Base-by-base conservation (phyloP, 2,797 vertebrate species). In the Dendrocincla tyrannina region DNA sequence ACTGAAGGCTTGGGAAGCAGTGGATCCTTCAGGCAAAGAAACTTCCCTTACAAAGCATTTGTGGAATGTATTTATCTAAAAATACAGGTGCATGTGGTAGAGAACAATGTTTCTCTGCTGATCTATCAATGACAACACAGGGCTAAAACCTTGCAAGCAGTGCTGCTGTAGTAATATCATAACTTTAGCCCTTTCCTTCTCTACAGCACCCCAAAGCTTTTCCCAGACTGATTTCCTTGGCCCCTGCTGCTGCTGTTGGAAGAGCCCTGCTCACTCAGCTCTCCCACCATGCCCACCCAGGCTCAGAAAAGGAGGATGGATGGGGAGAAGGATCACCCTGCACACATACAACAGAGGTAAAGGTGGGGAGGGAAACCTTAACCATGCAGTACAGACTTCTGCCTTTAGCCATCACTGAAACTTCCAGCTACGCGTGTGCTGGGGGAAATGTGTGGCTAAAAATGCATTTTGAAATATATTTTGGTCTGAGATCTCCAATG, bases 1-100 rank as follows among this genome's bases (percentile, higher is more conserved):
- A 16, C 88, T 20, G 63, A 56, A 67, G 33, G 63, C 75, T 73
- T 47, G 83, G 79, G 74, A 73, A 91, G 63, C 66, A 77, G 50
- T 44, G 81, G 75, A 85, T 73, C 62, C 80, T 93, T 84, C 72
- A 93, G 74, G 91, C 67, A 85, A 90, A 93, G 72, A 27, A 81
- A 17, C 8, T 53, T 77, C 64, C 47, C 87, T 89, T 76, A 79
- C 70, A 63, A 80, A 92, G 69, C 53, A 18, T 62, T 91, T 88
- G 44, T 74, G 85, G 87, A 85, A 85, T 39, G 11, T 28, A 18
- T 63, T 88, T 90, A 42, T 78, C 85, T 93, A 69, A 94, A 92
- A 94, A 94, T 55, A 69, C 20, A 47, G 2, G 7, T 39, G 32
- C 13, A 81, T 86, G 49, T n/a, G 18, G 68, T 30, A 53, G 76